These are phyloP conservation scores for Mirza zaza DNA, from an alignment of 2,113 vertebrate species.

Conservation along the genomic window DNA sequence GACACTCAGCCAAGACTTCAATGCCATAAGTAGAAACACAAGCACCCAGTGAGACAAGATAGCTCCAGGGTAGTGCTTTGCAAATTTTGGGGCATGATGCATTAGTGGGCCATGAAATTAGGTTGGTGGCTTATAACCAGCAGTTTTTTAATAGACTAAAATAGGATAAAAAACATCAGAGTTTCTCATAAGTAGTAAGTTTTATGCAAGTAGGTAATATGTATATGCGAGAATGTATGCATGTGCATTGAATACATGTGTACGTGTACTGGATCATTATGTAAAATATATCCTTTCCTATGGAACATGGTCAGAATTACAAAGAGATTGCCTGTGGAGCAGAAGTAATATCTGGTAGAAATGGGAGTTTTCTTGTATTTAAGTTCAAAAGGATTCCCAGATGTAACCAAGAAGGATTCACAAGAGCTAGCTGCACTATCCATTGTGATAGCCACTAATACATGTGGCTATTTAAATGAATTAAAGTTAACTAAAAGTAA, in stretches of 20 bases:
- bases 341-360: background rate
- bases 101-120: background rate
- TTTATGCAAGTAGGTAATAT: background rate
- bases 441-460: background rate
- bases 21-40: background rate
- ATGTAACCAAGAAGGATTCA: background rate
- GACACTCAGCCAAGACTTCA: background rate
- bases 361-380: background rate
- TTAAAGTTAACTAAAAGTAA: background rate
- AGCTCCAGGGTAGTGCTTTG: background rate
- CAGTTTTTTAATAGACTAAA: constrained; percentile 33
- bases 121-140: background rate
- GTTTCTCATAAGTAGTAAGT: background rate
- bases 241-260: background rate
- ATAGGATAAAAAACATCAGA: background rate
- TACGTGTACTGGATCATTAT: background rate
- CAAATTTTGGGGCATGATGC: background rate
- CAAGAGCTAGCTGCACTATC: background rate
- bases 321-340: background rate
- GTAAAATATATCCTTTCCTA: background rate
- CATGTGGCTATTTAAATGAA: background rate
- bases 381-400: background rate
- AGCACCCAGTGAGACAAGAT: background rate
- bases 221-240: background rate
- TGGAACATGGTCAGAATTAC: background rate